phyloP scores from a whole-genome alignment of 2,797 vertebrate species.

The Nannoperca australis region DNA sequence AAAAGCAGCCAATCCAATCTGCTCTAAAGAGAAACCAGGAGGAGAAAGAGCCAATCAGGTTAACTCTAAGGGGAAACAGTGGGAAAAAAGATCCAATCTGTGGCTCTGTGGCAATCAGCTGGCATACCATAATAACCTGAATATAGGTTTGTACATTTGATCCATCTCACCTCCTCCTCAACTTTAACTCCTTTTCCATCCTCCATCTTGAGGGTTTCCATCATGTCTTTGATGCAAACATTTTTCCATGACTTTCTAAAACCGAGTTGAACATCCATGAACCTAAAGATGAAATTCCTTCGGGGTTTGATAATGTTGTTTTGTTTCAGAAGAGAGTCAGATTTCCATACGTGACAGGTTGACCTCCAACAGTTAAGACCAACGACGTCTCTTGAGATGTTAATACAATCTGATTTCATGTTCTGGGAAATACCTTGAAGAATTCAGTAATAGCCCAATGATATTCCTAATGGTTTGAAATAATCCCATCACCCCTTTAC shows the following conservation, averaged over 20 bases:
- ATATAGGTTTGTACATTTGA: neutral
- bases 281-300: neutral
- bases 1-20: neutral
- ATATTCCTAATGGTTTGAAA: neutral
- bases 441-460: neutral
- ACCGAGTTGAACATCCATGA: neutral
- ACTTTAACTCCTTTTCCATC: neutral
- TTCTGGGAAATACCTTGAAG: neutral
- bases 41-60: neutral
- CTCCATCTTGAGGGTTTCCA: neutral
- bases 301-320: neutral
- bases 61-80: neutral
- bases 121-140: no score
- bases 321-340: neutral
- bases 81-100: no score
- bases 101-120: no score
- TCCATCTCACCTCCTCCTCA: no score
- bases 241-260: neutral
- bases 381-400: no score
- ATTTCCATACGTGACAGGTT: neutral
- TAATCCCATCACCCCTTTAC: neutral
- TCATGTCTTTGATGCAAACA: neutral
- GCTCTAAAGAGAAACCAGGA: neutral
- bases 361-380: neutral
- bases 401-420: neutral